A percentile compares a stretch with the other conserved stretches of the same genome.
Evolutionary conservation across 92 coral and sea anemone genomes (phyloP).

Genomic region (Parazoanthus swiftii): DNA sequence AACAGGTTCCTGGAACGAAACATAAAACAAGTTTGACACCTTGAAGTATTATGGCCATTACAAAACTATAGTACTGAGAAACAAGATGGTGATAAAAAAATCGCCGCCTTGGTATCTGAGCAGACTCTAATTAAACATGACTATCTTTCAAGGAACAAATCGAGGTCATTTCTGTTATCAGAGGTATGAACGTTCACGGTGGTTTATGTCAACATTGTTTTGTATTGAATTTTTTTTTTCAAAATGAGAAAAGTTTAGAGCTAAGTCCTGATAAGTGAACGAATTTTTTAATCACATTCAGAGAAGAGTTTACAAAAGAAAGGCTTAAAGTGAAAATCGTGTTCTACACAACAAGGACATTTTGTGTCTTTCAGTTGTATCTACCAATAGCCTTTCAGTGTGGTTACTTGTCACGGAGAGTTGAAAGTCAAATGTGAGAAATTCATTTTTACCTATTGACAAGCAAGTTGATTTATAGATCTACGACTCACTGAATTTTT

Average conservation of each 20-base stretch:
- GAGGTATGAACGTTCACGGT: neutral
- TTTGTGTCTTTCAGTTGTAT: neutral
- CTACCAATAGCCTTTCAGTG: neutral
- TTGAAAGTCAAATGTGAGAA: neutral
- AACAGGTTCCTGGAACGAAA: neutral
- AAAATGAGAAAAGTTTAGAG: no score
- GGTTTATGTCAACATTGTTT: no score
- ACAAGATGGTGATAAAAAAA: neutral
- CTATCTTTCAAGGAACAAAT: neutral
- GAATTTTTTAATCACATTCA: neutral
- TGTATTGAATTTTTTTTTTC: neutral
- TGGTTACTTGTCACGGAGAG: neutral
- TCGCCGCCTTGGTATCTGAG: neutral
- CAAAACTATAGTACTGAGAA: neutral
- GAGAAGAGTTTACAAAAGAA: neutral
- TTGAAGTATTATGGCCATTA: neutral
- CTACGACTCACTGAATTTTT: slow-evolving; percentile 3
- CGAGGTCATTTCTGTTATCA: neutral
- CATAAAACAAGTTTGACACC: neutral
- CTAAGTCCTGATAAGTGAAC: no score
- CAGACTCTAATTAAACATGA: neutral
- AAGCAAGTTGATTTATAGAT: slow-evolving; percentile 12
- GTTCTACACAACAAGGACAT: neutral
- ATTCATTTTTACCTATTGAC: neutral
- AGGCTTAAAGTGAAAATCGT: neutral